Evolutionary conservation across 2,888 invertebrate genomes (phyloP).

Genomic region (Cerceris ruficornis): DNA sequence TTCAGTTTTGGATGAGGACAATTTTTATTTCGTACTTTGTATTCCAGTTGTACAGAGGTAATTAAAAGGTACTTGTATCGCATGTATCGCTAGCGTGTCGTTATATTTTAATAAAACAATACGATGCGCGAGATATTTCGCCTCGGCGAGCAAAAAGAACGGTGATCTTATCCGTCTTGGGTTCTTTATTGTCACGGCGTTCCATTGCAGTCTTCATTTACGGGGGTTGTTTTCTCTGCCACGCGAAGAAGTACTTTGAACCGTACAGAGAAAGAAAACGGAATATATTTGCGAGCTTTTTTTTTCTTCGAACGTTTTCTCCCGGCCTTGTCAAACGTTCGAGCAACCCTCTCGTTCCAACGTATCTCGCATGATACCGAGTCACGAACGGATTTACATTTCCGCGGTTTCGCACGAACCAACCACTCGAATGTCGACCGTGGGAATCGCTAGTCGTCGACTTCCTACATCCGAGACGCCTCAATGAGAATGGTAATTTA

Average conservation of each 20-base stretch:
- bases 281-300: conserved; percentile 22
- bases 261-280: conserved; percentile 10
- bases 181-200: conserved; percentile 6
- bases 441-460: conserved; percentile 1
- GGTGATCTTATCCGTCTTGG: conserved; percentile 13
- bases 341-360: conserved; percentile 20
- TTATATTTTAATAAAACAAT: too few relatives aligned
- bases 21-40: too few relatives aligned
- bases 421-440: conserved; percentile 10
- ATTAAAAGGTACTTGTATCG: too few relatives aligned
- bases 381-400: conserved; percentile 69
- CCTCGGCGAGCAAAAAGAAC: background rate
- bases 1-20: too few relatives aligned
- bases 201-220: background rate
- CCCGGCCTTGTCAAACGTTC: conserved; percentile 30
- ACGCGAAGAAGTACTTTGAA: conserved; percentile 7
- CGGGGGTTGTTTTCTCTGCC: background rate
- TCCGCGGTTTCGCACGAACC: conserved; percentile 40
- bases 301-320: conserved; percentile 29
- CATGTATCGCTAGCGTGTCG: too few relatives aligned
- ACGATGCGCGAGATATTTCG: background rate
- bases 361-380: conserved; percentile 36
- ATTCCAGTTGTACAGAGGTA: too few relatives aligned
- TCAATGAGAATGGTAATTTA: conserved; percentile 69
- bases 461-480: conserved; percentile 10